Evolutionary conservation across 2,113 vertebrate genomes (phyloP).

Genomic region (Emydocephalus ijimae): DNA sequence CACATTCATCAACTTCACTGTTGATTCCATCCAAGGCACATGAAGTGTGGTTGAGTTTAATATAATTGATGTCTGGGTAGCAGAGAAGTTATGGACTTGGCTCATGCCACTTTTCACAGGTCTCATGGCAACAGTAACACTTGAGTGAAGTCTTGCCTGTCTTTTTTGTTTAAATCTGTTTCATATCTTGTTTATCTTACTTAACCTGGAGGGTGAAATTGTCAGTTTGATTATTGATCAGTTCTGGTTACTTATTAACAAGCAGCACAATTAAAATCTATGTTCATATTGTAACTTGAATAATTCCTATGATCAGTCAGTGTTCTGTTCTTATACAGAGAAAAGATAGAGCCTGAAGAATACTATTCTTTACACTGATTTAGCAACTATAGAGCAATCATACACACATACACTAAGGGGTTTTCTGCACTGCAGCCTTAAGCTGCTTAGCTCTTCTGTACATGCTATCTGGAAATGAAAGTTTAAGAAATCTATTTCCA

Average conservation of each 20-base stretch:
- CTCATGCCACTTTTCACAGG: neutral
- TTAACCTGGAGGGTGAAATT: rapidly evolving
- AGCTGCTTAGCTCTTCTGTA: neutral
- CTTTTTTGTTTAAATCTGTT: neutral
- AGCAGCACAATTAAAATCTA: slow-evolving; percentile 57
- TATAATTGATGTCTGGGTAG: rapidly evolving
- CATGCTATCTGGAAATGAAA: neutral
- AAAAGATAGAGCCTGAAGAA: neutral
- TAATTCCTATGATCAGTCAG: neutral
- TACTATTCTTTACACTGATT: neutral
- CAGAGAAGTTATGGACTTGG: neutral
- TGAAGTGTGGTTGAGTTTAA: neutral
- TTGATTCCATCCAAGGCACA: neutral
- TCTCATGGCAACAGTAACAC: neutral
- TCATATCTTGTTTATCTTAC: neutral
- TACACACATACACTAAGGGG: neutral
- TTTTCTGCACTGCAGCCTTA: neutral
- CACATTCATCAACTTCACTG: neutral
- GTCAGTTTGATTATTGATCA: slow-evolving; percentile 43
- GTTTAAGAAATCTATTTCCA: neutral
- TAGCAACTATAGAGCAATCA: neutral
- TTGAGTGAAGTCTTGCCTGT: rapidly evolving
- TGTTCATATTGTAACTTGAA: slow-evolving; percentile 18
- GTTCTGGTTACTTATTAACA: slow-evolving; percentile 41
- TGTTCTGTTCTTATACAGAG: neutral